These are phyloP conservation scores for Nomada ruficornis DNA, from an alignment of 2,888 invertebrate species.

Conservation along the genomic window DNA sequence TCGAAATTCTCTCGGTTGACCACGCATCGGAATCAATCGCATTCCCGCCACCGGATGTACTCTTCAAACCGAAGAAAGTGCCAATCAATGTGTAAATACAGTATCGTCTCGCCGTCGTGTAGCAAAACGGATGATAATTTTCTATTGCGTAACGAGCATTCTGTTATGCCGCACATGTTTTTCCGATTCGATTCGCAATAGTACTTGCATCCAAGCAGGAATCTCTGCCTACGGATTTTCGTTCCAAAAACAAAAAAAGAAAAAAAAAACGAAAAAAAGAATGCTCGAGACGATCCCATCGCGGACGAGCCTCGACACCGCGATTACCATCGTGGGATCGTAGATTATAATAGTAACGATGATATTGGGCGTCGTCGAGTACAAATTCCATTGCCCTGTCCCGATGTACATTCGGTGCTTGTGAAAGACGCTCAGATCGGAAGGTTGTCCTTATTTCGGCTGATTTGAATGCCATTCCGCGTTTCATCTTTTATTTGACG, in stretches of 20 bases:
- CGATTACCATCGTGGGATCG: slow-evolving; percentile 12
- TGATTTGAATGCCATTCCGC: neutral
- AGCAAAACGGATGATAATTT: slow-evolving; percentile 23
- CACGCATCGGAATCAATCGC: slow-evolving; percentile 66
- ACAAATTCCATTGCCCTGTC: slow-evolving; percentile 38
- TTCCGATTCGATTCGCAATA: slow-evolving; percentile 21
- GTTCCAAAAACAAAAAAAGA: neutral
- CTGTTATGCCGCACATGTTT: slow-evolving; percentile 48
- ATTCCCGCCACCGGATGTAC: slow-evolving; percentile 24
- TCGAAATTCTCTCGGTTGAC: slow-evolving; percentile 64
- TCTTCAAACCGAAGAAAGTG: slow-evolving; percentile 60
- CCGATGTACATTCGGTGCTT: slow-evolving; percentile 21
- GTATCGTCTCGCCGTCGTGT: slow-evolving; percentile 39
- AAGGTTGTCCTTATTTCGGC: neutral
- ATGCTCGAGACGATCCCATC: slow-evolving; percentile 2
- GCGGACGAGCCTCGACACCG: slow-evolving; percentile 8
- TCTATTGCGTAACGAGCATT: slow-evolving; percentile 53
- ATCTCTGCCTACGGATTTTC: neutral
- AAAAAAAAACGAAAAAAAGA: too few relatives aligned
- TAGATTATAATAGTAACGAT: neutral
- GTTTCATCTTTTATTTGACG: neutral
- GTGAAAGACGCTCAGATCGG: neutral
- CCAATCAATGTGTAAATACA: slow-evolving; percentile 70
- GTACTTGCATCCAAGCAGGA: slow-evolving; percentile 11
- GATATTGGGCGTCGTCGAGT: slow-evolving; percentile 31